These are phyloP conservation scores for Motacilla alba DNA, from an alignment of 2,113 vertebrate species.

Conservation along the genomic window DNA sequence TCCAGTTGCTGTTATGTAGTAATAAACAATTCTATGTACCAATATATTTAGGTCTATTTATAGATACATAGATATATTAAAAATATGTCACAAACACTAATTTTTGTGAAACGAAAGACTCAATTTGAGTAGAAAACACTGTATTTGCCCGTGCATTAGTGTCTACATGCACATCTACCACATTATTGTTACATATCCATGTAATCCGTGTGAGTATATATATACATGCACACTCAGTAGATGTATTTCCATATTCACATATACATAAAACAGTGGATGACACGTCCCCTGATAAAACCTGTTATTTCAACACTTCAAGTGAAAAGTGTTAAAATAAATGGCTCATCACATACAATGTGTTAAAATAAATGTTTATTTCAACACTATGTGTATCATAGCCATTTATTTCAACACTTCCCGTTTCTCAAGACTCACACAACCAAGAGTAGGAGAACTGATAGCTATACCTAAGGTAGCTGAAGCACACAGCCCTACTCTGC, in stretches of 20 bases:
- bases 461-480: constrained; percentile 42
- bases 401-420: constrained; percentile 75
- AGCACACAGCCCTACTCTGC: not conserved
- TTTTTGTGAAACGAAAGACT: not conserved
- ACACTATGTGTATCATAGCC: constrained; percentile 71
- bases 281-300: constrained; percentile 76
- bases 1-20: not conserved
- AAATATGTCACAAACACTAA: not conserved
- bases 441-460: constrained; percentile 47
- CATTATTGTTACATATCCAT: constrained; percentile 21
- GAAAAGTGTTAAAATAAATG: constrained; percentile 80
- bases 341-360: constrained; percentile 78
- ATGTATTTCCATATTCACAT: constrained; percentile 76
- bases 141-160: not conserved
- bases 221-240: constrained; percentile 11
- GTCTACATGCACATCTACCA: not conserved
- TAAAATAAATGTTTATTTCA: constrained; percentile 81
- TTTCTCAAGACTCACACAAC: constrained; percentile 62
- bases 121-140: not conserved
- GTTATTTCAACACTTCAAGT: constrained; percentile 78
- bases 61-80: not conserved
- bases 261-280: constrained; percentile 76
- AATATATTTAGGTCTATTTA: not conserved
- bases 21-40: not conserved
- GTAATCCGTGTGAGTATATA: constrained; percentile 23